phyloP scores from a whole-genome alignment of 1,140 invertebrate species.

The Tetramorium simillimum region DNA sequence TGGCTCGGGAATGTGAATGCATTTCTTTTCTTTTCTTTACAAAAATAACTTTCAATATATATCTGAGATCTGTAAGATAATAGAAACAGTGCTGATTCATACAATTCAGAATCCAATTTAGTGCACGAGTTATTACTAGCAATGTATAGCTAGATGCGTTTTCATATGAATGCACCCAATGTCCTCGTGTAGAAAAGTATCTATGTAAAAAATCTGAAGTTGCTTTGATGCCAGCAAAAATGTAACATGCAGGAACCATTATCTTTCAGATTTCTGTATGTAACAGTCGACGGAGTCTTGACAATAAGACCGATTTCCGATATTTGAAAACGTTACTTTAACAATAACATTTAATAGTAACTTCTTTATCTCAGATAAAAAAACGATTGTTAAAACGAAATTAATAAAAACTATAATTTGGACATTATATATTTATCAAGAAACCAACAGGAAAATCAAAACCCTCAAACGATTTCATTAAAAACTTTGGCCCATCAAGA shows the following conservation, averaged over 20 bases:
- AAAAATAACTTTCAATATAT: slow-evolving; percentile 79
- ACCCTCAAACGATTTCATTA: not conserved
- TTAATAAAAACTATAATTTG: not conserved
- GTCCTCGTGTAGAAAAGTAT: slow-evolving; percentile 50
- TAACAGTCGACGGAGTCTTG: slow-evolving; percentile 26
- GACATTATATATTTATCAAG: not conserved
- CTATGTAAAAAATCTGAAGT: slow-evolving; percentile 54
- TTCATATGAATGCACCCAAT: slow-evolving; percentile 53
- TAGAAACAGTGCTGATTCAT: slow-evolving; percentile 73
- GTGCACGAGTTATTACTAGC: slow-evolving; percentile 53
- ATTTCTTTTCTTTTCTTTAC: slow-evolving; percentile 73
- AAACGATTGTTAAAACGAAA: not conserved
- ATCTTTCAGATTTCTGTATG: slow-evolving; percentile 40
- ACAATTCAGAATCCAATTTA: slow-evolving; percentile 69
- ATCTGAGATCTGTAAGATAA: slow-evolving; percentile 76
- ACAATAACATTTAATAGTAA: not conserved
- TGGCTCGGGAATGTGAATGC: slow-evolving; percentile 80
- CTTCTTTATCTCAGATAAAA: not conserved
- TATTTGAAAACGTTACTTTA: slow-evolving; percentile 49
- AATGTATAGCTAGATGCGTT: slow-evolving; percentile 54
- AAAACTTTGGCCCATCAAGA: not conserved
- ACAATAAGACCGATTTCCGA: slow-evolving; percentile 5
- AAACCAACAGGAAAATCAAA: not conserved
- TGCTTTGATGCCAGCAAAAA: slow-evolving; percentile 47
- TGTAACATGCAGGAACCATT: slow-evolving; percentile 33